A percentile compares a stretch with the other conserved stretches of the same genome.
Conservation (phyloP, 2,888 invertebrate species). For the Noctua janthe region DNA sequence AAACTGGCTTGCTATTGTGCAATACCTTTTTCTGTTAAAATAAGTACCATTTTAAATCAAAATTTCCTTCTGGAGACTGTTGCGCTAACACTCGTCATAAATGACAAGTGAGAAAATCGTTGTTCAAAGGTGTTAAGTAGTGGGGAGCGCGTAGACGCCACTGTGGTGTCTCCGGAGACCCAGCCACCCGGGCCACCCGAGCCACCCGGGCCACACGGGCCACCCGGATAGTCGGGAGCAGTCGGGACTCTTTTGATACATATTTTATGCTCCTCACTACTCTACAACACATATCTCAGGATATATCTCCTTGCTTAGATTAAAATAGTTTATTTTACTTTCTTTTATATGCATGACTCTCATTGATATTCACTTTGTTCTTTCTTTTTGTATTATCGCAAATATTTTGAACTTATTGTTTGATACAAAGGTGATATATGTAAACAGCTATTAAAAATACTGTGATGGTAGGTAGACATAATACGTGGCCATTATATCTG, state of each 20-base stretch:
- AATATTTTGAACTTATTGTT: slow-evolving; percentile 52
- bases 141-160: slow-evolving; percentile 74
- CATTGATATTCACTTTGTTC: slow-evolving; percentile 78
- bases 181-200: slow-evolving; percentile 27
- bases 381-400: slow-evolving; percentile 69
- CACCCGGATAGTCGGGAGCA: slow-evolving; percentile 66
- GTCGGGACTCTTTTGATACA: slow-evolving; percentile 88
- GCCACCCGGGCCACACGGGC: slow-evolving; percentile 19
- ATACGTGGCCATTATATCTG: slow-evolving; percentile 39
- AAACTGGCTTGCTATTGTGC: neutral
- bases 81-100: slow-evolving; percentile 63
- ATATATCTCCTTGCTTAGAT: slow-evolving; percentile 81
- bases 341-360: slow-evolving; percentile 71
- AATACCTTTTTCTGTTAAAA: neutral
- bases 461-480: slow-evolving; percentile 30
- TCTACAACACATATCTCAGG: slow-evolving; percentile 80
- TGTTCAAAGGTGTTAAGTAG: slow-evolving; percentile 84
- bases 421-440: slow-evolving; percentile 19
- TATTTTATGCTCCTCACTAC: slow-evolving; percentile 87
- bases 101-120: slow-evolving; percentile 72
- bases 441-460: slow-evolving; percentile 39
- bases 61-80: neutral
- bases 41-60: neutral
- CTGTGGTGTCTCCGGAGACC: slow-evolving; percentile 75
- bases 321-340: slow-evolving; percentile 79